Base-by-base conservation (phyloP, 1,140 invertebrate species). In the Zaprionus ornatus region DNA sequence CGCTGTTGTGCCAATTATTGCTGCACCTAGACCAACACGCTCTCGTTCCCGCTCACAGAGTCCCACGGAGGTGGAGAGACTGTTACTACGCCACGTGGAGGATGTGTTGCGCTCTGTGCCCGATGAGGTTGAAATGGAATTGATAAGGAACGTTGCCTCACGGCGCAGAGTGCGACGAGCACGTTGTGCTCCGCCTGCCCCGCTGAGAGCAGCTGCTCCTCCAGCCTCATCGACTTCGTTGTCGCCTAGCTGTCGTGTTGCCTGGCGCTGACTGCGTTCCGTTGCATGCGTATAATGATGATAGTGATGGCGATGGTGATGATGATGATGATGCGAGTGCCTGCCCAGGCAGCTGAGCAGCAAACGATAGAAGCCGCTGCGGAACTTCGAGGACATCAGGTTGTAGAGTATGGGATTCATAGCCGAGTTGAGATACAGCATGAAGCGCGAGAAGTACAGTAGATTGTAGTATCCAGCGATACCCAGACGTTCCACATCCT, bases 391-490 rank as follows among this genome's bases (percentile, higher is more conserved):
- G 37, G 97, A 98, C 96, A 97, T 97, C 15, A 97, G 93, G 91
- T 97, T 97, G 93, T 98, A 98, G 9, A 98, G 94, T 77, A 98
- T 97, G 1, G 97, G 97, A 93, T 98, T 98, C 66, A 98, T 95
- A 12, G 97, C 97, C 9, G 97, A 98, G 91, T 98, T 98, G 13
- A 98, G 94, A 93, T 98, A 98, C 17, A 97, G 93, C 96, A 98
- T 97, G 27, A 98, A 95, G 35, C 97, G 94, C 80, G 95, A 96
- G 92, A 98, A 96, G 91, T 97, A 98, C 19, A 98, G 93, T 27
- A 98, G 93, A 87, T 96, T 96, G 93, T 97, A 98, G 93, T 97
- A 98, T n/a, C 94, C 94, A 64, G 97, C 96, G 77, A 97, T 93
- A 52, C 97, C 97, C 77, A 97, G 83, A 7, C 91, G 79, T 23